phyloP scores from a whole-genome alignment of 2,797 vertebrate species.

The Crenichthys baileyi region DNA sequence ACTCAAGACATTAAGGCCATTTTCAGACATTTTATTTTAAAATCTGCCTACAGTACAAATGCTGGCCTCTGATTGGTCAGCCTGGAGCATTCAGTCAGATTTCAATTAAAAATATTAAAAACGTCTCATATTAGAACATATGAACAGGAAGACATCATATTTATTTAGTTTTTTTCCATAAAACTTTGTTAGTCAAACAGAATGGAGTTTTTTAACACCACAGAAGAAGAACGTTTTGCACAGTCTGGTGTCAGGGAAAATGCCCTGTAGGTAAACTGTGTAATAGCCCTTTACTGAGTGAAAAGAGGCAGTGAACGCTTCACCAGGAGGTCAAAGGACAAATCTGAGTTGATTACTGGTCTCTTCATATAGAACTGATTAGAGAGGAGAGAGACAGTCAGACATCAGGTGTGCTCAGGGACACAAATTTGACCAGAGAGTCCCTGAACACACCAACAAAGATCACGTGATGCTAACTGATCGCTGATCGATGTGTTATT shows the following conservation, averaged over 20 bases:
- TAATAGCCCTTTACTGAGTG: conserved; percentile 27
- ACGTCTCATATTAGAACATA: conserved; percentile 37
- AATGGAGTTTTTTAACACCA: neutral
- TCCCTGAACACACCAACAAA: conserved; percentile 16
- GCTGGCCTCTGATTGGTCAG: conserved; percentile 23
- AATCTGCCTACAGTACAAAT: conserved; percentile 38
- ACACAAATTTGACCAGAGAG: neutral
- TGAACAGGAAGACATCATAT: conserved; percentile 18
- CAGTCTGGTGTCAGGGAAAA: neutral
- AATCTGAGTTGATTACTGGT: conserved; percentile 11
- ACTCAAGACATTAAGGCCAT: neutral
- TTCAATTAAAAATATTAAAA: conserved; percentile 38
- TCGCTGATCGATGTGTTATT: no score
- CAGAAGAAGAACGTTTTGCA: neutral
- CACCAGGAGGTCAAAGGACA: conserved; percentile 7
- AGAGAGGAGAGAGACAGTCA: neutral
- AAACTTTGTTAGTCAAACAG: neutral
- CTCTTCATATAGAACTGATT: neutral
- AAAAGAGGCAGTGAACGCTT: neutral
- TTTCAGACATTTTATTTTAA: conserved; percentile 45
- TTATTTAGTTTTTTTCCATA: neutral
- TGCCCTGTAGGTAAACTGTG: neutral
- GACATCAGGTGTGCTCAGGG: conserved; percentile 7
- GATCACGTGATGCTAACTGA: no score
- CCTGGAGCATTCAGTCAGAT: conserved; percentile 28